These are phyloP conservation scores for Castor canadensis DNA, from an alignment of 2,113 vertebrate species.

Conservation along the genomic window DNA sequence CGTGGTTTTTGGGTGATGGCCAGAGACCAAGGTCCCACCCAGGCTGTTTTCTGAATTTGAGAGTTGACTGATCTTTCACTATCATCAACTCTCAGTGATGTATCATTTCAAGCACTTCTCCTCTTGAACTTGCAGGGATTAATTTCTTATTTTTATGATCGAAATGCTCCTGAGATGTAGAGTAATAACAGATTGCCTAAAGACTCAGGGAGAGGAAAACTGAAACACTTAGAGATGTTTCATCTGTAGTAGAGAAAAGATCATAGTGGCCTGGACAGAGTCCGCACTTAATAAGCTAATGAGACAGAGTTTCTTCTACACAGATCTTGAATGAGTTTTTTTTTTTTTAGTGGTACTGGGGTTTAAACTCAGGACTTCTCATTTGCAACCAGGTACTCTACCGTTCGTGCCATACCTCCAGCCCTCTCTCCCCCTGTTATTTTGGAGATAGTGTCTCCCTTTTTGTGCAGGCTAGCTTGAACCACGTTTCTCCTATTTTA, in stretches of 20 bases:
- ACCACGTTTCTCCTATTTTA: too few species aligned
- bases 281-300: background rate
- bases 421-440: too few species aligned
- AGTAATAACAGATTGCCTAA: background rate
- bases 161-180: background rate
- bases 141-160: slow-evolving; percentile 46
- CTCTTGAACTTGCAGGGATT: slow-evolving; percentile 35
- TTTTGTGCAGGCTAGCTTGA: too few species aligned
- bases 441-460: too few species aligned
- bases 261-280: background rate
- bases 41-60: slow-evolving; percentile 14
- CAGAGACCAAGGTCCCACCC: background rate
- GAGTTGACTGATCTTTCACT: background rate
- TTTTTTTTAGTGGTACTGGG: background rate
- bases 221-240: background rate
- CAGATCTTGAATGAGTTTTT: too few species aligned
- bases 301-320: background rate
- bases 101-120: background rate
- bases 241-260: background rate
- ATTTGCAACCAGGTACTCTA: too few species aligned
- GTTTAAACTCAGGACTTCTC: too few species aligned
- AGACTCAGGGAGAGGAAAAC: background rate
- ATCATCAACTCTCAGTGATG: background rate
- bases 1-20: background rate
- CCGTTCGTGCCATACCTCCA: too few species aligned